A percentile compares a stretch with the other conserved stretches of the same genome.
Conservation (phyloP, 2,888 invertebrate species). For the Synanthedon myopaeformis region DNA sequence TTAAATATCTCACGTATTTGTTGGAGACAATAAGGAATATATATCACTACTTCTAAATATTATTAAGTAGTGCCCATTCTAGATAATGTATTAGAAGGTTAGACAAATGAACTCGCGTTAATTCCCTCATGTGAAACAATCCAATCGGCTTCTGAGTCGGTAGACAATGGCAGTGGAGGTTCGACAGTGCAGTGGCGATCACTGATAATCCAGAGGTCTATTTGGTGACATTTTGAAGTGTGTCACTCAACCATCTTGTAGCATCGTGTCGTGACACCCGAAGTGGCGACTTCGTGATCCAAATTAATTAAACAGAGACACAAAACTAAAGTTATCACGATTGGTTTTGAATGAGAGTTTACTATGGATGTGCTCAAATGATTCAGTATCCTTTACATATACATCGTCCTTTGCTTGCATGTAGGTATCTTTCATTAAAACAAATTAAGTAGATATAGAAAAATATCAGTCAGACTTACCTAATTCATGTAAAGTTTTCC, state of each 20-base stretch:
- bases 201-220: slow-evolving; percentile 45
- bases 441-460: too few species aligned
- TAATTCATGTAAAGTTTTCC: too few species aligned
- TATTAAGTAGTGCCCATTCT: not conserved
- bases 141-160: slow-evolving; percentile 7
- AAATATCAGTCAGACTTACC: too few species aligned
- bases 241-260: slow-evolving; percentile 56
- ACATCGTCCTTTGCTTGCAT: too few species aligned
- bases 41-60: too few species aligned
- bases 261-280: slow-evolving; percentile 59
- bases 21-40: too few species aligned
- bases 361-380: slow-evolving; percentile 28
- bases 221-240: slow-evolving; percentile 68
- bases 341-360: slow-evolving; percentile 37
- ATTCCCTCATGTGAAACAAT: slow-evolving; percentile 24
- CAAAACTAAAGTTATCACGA: slow-evolving; percentile 65
- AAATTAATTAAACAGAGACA: slow-evolving; percentile 69
- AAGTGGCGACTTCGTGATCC: slow-evolving; percentile 69
- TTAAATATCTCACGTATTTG: too few species aligned
- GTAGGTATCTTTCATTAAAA: too few species aligned
- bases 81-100: not conserved
- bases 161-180: slow-evolving; percentile 23
- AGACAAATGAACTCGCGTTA: slow-evolving; percentile 23
- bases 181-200: slow-evolving; percentile 32
- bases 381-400: too few species aligned